Evolutionary conservation across 2,113 vertebrate species (phyloP), one percentile per base, ranked within the genome.

Genomic region (Thalassoma bifasciatum): DNA sequence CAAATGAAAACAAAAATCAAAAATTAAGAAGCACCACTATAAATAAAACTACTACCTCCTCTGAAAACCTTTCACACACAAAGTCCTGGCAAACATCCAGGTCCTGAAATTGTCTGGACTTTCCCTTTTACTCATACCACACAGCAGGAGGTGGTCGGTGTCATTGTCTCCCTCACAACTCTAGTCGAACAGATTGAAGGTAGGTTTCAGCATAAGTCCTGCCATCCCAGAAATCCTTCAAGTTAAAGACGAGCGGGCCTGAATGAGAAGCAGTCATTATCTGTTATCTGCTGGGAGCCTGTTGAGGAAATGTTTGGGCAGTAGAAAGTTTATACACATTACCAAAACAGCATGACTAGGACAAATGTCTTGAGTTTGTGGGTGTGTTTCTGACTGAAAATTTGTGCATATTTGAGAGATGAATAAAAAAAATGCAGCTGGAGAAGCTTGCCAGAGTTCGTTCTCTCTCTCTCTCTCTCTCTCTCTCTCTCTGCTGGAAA

Each of bases 201-300:
- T 2, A 13, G 40, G 40, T 54, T 60, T 63, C 79, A 72, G 53
- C 54, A 54, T 19, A 59, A 53, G 38, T 10, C 34, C 75, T 63
- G 14, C 11, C 17, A 44, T 44, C 13, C 42, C 42, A 13, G 17
- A 46, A 46, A 46, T 46, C 4, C 17, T 46, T 17, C 17, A 47
- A 79, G 63, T 61, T 82, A 62, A 84, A 82, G 81, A 65, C 63
- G 70, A 86, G 46, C 30, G 56, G 44, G 38, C 38, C 40, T 75
- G 62, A 82, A 84, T 62, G 70, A 46, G 34, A 65, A 62, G 64
- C 67, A 75, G 59, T 47, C 49, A 58, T 62, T 11, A 44, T 74
- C 63, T 82, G 63, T 67, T 77, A 51, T 47, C 47, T 42, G 21
- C 53, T 66, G 24, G 12, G 21, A 75, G 38, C 36, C 61, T 26